These are phyloP conservation scores for Selene dorsalis DNA, from an alignment of 2,797 vertebrate genomes.

Conservation along the genomic window DNA sequence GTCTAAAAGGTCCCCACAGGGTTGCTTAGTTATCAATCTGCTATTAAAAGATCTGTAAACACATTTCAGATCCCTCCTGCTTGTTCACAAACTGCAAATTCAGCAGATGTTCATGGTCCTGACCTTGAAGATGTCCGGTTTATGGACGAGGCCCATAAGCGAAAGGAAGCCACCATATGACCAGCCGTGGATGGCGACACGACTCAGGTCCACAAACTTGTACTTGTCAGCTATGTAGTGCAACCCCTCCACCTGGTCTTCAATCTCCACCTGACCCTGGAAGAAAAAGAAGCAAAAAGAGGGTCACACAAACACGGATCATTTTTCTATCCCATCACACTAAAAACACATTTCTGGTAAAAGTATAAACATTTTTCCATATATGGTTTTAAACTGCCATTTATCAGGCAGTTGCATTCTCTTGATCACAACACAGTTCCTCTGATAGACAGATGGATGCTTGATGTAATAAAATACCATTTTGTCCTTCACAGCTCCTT, in stretches of 20 bases:
- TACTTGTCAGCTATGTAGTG: constrained; percentile 93
- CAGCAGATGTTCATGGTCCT: not conserved
- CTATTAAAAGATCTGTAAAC: not conserved
- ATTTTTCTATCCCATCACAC: too few relatives aligned
- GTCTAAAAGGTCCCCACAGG: not conserved
- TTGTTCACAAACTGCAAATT: not conserved
- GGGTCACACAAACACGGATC: too few relatives aligned
- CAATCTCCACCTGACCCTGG: constrained; percentile 96
- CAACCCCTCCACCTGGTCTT: constrained; percentile 97
- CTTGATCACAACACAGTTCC: not conserved
- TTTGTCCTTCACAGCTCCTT: constrained; percentile 95
- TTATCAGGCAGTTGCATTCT: not conserved
- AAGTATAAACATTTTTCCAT: not conserved
- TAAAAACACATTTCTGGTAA: too few relatives aligned
- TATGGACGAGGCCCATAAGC: constrained; percentile 96
- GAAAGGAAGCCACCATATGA: constrained; percentile 98
- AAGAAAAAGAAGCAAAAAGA: constrained; percentile 8
- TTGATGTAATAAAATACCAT: constrained; percentile 85
- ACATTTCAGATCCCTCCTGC: not conserved
- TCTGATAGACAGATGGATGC: not conserved
- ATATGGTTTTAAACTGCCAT: not conserved
- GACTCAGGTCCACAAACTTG: constrained; percentile 93
- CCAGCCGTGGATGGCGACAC: constrained; percentile 96
- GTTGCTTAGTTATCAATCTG: not conserved
- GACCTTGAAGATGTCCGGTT: constrained; percentile 94